Conservation (phyloP, 2,888 invertebrate species). For the Xiphydria camelus region DNA sequence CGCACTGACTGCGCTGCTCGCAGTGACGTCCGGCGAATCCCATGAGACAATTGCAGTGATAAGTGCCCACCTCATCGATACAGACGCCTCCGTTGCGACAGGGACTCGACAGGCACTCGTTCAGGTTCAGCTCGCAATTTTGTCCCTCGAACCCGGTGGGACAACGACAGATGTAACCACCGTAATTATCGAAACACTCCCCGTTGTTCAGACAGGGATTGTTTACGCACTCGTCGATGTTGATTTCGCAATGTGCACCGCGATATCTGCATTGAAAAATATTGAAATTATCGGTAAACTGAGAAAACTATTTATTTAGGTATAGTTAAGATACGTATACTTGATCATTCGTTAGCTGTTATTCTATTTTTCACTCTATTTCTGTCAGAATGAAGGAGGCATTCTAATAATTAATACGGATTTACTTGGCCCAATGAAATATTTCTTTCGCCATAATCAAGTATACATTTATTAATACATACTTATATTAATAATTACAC, state of each 20-base stretch:
- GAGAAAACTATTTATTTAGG: no score
- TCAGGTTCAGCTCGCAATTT: slow-evolving; percentile 70
- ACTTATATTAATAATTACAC: no score
- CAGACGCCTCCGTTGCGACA: slow-evolving; percentile 68
- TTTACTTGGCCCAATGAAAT: no score
- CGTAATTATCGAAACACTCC: slow-evolving; percentile 81
- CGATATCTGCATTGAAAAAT: slow-evolving; percentile 63
- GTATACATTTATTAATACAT: no score
- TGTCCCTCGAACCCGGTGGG: slow-evolving; percentile 77
- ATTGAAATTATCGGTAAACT: not conserved
- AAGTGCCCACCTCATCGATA: slow-evolving; percentile 62
- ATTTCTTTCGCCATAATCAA: no score
- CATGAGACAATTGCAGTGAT: slow-evolving; percentile 63
- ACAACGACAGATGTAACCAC: slow-evolving; percentile 79
- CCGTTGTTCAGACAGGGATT: slow-evolving; percentile 76
- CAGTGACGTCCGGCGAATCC: slow-evolving; percentile 64
- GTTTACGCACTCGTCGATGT: slow-evolving; percentile 78
- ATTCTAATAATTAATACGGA: no score
- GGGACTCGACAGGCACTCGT: slow-evolving; percentile 65
- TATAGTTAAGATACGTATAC: not conserved
- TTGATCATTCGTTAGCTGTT: not conserved
- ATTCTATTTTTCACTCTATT: not conserved
- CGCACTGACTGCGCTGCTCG: slow-evolving; percentile 60
- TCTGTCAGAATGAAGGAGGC: no score
- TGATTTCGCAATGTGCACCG: slow-evolving; percentile 73